phyloP scores from a whole-genome alignment of 1,140 invertebrate species.

The Drosophila bifasciata region DNA sequence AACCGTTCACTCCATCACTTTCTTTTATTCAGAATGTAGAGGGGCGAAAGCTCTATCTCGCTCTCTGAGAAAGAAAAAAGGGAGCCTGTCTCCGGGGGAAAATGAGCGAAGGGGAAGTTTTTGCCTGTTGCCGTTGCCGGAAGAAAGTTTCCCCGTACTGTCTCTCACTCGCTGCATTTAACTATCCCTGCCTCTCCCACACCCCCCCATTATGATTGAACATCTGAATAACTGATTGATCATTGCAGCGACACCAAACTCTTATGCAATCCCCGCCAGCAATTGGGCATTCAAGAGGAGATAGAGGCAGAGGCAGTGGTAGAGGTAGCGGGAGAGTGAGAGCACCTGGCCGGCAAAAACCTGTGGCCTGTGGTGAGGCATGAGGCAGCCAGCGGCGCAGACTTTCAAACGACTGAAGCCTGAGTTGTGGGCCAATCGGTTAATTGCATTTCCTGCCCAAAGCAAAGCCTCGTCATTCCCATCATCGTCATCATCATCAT shows the following conservation, averaged over 20 bases:
- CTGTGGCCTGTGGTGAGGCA: constrained; percentile 36
- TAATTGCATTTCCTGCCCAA: constrained; percentile 76
- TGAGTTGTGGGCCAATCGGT: constrained; percentile 73
- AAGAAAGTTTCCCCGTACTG: not conserved
- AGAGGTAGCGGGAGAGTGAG: constrained; percentile 5
- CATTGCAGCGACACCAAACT: constrained; percentile 24
- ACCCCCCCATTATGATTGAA: constrained; percentile 36
- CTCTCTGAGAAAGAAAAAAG: too few species aligned
- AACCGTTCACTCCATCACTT: too few species aligned
- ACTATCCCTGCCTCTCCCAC: not conserved
- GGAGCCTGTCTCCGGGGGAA: not conserved
- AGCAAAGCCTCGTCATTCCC: constrained; percentile 12
- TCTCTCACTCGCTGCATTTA: not conserved
- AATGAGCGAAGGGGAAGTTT: constrained; percentile 57
- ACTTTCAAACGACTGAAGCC: constrained; percentile 66
- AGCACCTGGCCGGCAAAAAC: constrained; percentile 35
- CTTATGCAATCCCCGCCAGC: constrained; percentile 60
- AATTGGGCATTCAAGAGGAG: constrained; percentile 47
- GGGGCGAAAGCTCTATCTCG: too few species aligned
- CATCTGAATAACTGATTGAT: constrained; percentile 39
- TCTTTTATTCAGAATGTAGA: too few species aligned
- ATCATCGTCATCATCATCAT: constrained; percentile 29
- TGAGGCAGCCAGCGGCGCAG: constrained; percentile 8
- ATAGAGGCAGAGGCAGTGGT: not conserved
- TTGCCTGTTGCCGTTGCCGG: constrained; percentile 4